These are phyloP conservation scores for Cynoglossus semilaevis DNA, from an alignment of 2,113 vertebrate species.

Conservation along the genomic window DNA sequence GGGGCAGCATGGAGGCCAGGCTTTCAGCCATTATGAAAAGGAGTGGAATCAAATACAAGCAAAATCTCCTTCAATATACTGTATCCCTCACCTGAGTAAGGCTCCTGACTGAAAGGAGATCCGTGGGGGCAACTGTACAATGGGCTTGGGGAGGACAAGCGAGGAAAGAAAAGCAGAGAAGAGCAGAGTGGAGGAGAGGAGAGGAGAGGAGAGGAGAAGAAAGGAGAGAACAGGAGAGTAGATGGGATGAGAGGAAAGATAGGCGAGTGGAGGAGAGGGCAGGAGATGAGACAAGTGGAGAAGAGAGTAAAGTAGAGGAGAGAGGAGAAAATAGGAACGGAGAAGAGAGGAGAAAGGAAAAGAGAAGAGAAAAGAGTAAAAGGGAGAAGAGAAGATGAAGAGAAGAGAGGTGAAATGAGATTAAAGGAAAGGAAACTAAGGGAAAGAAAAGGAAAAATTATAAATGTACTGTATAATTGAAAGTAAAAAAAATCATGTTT, in stretches of 20 bases:
- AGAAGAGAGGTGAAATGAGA: too few species aligned
- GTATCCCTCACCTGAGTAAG: slow-evolving; percentile 75
- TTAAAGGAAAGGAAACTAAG: too few species aligned
- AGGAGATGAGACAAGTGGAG: neutral
- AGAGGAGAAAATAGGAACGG: too few species aligned
- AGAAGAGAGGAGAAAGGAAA: too few species aligned
- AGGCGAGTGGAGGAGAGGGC: neutral
- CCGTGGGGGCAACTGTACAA: slow-evolving; percentile 66
- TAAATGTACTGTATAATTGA: too few species aligned
- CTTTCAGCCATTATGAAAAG: slow-evolving; percentile 81
- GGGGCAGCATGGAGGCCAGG: slow-evolving; percentile 66
- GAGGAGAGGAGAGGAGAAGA: neutral
- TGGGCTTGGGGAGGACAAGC: slow-evolving; percentile 54
- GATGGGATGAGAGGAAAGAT: neutral
- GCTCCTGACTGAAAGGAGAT: slow-evolving; percentile 70
- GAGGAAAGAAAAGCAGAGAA: slow-evolving; percentile 35
- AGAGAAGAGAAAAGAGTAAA: too few species aligned
- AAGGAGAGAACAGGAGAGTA: too few species aligned
- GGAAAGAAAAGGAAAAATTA: too few species aligned
- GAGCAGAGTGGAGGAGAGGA: slow-evolving; percentile 6
- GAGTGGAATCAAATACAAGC: slow-evolving; percentile 78
- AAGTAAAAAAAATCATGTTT: too few species aligned
- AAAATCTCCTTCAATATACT: slow-evolving; percentile 76
- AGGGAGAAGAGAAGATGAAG: too few species aligned
- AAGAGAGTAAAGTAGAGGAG: too few species aligned